Percentiles rank a stretch among this genome's conserved stretches.
phyloP scores from a whole-genome alignment of 2,888 invertebrate species.

The Pheosia gnoma region DNA sequence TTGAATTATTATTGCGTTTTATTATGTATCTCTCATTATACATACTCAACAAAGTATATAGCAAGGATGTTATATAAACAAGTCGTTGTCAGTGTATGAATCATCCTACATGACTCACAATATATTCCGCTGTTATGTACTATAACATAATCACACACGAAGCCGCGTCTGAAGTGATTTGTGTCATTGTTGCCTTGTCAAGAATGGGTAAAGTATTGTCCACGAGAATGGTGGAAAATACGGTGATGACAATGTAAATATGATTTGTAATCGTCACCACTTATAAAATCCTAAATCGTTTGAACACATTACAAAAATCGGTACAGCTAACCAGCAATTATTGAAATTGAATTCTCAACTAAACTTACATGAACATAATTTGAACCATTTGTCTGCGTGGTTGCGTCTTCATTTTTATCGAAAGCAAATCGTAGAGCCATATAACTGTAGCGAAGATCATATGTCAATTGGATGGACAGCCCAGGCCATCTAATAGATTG shows the following conservation, averaged over 20 bases:
- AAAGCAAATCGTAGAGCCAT: background rate
- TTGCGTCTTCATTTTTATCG: background rate
- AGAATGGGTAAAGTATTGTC: slow-evolving; percentile 6
- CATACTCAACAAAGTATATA: slow-evolving; percentile 19
- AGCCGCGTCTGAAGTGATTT: slow-evolving; percentile 24
- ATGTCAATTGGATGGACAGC: slow-evolving; percentile 1
- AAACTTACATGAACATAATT: too few species aligned
- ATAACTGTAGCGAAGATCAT: background rate
- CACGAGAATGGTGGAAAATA: background rate
- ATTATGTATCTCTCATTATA: background rate
- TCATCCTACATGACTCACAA: slow-evolving; percentile 34
- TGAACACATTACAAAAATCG: too few species aligned
- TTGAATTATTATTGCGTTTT: too few species aligned
- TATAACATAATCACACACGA: slow-evolving; percentile 6
- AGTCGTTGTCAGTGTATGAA: slow-evolving; percentile 37
- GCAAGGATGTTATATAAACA: slow-evolving; percentile 49
- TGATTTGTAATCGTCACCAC: too few species aligned
- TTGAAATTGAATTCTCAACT: too few species aligned
- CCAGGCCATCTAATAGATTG: background rate
- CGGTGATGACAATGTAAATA: too few species aligned
- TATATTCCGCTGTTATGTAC: slow-evolving; percentile 14
- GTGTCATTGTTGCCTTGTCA: slow-evolving; percentile 16
- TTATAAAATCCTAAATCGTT: too few species aligned
- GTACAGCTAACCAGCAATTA: background rate
- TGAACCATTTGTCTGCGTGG: background rate